A percentile compares a stretch with the other conserved stretches of the same genome.
Evolutionary conservation across 1,140 invertebrate species (phyloP).

Genomic region (Nebria ingens): DNA sequence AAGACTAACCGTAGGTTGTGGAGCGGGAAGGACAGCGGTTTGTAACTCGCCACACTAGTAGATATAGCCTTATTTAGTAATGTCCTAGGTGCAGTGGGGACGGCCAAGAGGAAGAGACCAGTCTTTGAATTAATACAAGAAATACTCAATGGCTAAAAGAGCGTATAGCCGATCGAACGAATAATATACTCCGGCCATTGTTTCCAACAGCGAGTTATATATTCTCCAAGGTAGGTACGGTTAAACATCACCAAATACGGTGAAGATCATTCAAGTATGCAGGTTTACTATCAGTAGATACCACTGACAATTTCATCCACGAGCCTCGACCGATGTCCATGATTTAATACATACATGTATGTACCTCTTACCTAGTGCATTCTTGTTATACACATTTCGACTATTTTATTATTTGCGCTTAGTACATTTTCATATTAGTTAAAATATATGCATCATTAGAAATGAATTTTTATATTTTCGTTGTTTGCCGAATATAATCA

Average conservation of each 20-base stretch:
- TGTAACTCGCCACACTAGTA: background rate
- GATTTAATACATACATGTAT: too few relatives aligned
- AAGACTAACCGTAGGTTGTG: background rate
- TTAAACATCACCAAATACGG: background rate
- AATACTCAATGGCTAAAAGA: background rate
- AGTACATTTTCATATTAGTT: too few relatives aligned
- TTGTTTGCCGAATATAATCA: too few relatives aligned
- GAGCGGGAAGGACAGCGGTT: background rate
- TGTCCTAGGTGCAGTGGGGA: background rate
- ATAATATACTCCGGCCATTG: background rate
- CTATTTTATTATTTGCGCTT: too few relatives aligned
- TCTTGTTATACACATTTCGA: too few relatives aligned
- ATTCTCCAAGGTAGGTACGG: slow-evolving; percentile 1
- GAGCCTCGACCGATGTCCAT: too few relatives aligned
- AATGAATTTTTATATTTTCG: too few relatives aligned
- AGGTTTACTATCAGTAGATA: too few relatives aligned
- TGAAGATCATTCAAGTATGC: background rate
- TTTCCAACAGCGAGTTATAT: background rate
- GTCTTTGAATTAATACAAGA: background rate
- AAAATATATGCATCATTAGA: too few relatives aligned
- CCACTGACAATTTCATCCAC: too few relatives aligned
- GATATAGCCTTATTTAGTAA: slow-evolving; percentile 2
- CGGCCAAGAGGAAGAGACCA: background rate
- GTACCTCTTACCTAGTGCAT: too few relatives aligned
- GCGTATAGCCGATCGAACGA: background rate